Base-by-base conservation (phyloP, 1,140 invertebrate species). In the Heliconius melpomene region DNA sequence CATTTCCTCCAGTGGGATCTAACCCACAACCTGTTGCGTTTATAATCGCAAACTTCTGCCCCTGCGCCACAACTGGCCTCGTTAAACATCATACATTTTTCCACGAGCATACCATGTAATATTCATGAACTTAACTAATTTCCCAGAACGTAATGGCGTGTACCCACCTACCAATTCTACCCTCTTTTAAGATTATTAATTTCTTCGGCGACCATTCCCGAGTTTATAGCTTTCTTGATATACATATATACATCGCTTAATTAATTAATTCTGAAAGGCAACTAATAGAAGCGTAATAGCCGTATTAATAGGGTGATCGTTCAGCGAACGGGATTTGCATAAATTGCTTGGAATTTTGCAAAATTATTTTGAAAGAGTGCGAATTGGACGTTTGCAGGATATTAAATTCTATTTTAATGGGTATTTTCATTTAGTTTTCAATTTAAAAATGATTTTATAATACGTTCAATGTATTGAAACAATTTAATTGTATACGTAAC, bases 151-250 rank as follows among this genome's bases (percentile, higher is more conserved):
- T 66, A 72, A 77, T 46, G 36, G 23, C 75, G 36, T 74, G 52
- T 74, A 46, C 20, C 23, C 52, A 32, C 73, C 6, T 66, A 72
- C 74, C 29, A 54, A 57, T 70, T 71, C 9, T 66, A 50, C 38
- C 60, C 60, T 78, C 79, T 81, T 77, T 82, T 79, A 82, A 81
- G 79, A 81, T 82, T 84, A 84, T 84, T 82, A 84, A 84, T 84
- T 84, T 82, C 75, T 72, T 82, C 79, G 73, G 79, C 46, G 80
- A 78, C 78, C 75, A 78, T 81, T 81, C 52, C 52, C 73, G 16
- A 75, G 75, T 83, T 78, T 79, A 81, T 80, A 18, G 71, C 78
- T 50, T 73, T 81, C 52, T 70, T 57, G 74, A 57, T 78, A 52
- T 78, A 81, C 72, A 78, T 81, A 57, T 78, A 52, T 78, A 81